Conservation (phyloP, 1,140 invertebrate species). For the Colletes gigas region DNA sequence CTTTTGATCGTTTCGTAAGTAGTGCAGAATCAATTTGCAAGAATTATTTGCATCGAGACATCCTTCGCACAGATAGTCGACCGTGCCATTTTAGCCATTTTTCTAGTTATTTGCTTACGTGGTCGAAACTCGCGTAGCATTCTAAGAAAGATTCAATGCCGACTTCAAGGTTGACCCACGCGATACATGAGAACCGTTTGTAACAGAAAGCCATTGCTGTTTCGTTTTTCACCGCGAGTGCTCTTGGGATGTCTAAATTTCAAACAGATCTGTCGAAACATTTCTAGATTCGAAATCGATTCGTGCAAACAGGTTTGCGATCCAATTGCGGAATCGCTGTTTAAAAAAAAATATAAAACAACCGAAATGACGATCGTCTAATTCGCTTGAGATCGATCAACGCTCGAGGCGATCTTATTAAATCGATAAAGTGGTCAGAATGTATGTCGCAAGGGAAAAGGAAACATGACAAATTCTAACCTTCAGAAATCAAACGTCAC, state of each 20-base stretch:
- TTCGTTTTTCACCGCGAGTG: not conserved
- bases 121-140: slow-evolving; percentile 4
- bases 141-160: slow-evolving; percentile 33
- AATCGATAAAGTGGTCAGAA: not conserved
- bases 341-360: not conserved
- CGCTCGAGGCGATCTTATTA: not conserved
- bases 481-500: not conserved
- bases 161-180: slow-evolving; percentile 14
- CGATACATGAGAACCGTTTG: slow-evolving; percentile 2
- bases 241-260: not conserved
- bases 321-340: not conserved
- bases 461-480: not conserved
- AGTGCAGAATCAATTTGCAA: not conserved
- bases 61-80: not conserved
- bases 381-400: not conserved
- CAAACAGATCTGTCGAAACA: not conserved
- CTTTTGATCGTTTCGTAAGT: too few species aligned
- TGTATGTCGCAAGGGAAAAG: not conserved
- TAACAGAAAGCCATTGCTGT: slow-evolving; percentile 6
- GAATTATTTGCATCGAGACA: not conserved
- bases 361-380: not conserved
- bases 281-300: not conserved
- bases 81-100: not conserved
- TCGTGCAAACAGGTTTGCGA: not conserved
- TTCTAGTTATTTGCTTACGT: not conserved